Evolutionary conservation across 2,888 invertebrate genomes (phyloP).

Genomic region (Cephus pulcher): DNA sequence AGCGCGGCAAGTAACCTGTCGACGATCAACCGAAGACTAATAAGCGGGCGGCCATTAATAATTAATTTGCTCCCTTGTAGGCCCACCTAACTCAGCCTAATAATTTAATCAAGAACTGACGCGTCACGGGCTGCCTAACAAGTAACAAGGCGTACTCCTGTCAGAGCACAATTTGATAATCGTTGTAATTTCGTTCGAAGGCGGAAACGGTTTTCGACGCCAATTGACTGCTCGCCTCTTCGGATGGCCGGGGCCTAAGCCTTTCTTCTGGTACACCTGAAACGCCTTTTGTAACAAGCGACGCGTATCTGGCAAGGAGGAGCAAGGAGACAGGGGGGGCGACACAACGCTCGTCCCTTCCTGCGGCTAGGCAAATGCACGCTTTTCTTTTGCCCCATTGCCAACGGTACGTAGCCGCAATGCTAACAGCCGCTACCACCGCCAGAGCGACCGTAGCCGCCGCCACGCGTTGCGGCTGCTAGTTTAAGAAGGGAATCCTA

Average conservation of each 20-base stretch:
- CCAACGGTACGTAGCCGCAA: neutral
- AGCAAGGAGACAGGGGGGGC: slow-evolving; percentile 11
- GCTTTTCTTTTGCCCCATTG: neutral
- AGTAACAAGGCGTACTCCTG: slow-evolving; percentile 31
- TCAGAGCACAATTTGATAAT: slow-evolving; percentile 26
- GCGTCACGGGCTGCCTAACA: slow-evolving; percentile 29
- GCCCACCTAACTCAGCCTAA: slow-evolving; percentile 29
- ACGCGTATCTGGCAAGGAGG: slow-evolving; percentile 8
- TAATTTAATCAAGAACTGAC: slow-evolving; percentile 49
- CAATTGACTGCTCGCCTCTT: neutral
- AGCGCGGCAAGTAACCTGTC: neutral
- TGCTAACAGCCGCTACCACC: neutral
- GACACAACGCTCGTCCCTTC: slow-evolving; percentile 12
- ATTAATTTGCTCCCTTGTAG: slow-evolving; percentile 35
- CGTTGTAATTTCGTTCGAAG: slow-evolving; percentile 30
- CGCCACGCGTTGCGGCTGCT: neutral
- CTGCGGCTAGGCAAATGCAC: neutral
- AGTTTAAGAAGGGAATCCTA: neutral
- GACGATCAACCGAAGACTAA: neutral
- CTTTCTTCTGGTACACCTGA: slow-evolving; percentile 2
- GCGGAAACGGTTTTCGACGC: slow-evolving; percentile 28
- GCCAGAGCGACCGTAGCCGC: neutral
- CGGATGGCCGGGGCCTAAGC: neutral
- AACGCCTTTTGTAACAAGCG: slow-evolving; percentile 4
- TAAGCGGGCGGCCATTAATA: slow-evolving; percentile 30